These are phyloP conservation scores for Aviceda subcristata DNA, from an alignment of 2,113 vertebrate genomes.

Conservation along the genomic window DNA sequence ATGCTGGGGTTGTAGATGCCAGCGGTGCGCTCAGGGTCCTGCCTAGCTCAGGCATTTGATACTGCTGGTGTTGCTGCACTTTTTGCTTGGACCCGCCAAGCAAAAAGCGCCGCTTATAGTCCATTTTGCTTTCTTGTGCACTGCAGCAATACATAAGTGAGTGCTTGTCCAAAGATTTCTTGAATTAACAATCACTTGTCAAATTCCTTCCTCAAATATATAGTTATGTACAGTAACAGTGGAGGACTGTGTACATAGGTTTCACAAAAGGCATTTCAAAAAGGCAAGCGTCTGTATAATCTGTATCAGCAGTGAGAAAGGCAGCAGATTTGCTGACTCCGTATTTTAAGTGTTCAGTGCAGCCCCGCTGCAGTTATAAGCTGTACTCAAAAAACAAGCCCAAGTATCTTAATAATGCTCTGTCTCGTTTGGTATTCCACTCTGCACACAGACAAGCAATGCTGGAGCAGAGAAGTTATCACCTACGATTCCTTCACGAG, in stretches of 20 bases:
- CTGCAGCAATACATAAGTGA: constrained; percentile 99
- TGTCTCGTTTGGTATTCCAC: constrained; percentile 19
- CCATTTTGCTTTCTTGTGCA: constrained; percentile 98
- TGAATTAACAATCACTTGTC: constrained; percentile 50
- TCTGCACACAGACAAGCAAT: constrained; percentile 4
- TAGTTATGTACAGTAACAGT: constrained; percentile 80
- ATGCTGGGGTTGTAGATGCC: constrained; percentile 76
- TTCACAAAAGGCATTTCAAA: constrained; percentile 88
- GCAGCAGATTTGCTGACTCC: constrained; percentile 65
- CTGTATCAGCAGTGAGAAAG: constrained; percentile 66
- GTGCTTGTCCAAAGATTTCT: constrained; percentile 60
- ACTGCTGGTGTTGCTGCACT: constrained; percentile 98
- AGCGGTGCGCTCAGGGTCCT: constrained; percentile 90
- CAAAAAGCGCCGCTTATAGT: constrained; percentile 99
- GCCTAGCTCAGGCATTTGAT: constrained; percentile 94
- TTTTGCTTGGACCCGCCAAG: constrained; percentile 99
- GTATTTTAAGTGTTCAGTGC: constrained; percentile 71
- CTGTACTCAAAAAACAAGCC: constrained; percentile 52
- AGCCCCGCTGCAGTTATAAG: constrained; percentile 80
- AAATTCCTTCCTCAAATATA: constrained; percentile 58
- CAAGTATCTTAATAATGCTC: background rate
- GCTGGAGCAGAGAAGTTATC: background rate
- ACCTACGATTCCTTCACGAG: constrained; percentile 33
- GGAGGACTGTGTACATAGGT: constrained; percentile 76
- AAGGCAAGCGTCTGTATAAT: constrained; percentile 72